These are phyloP conservation scores for Paramormyrops kingsleyae DNA, from an alignment of 2,113 vertebrate species.

Conservation along the genomic window DNA sequence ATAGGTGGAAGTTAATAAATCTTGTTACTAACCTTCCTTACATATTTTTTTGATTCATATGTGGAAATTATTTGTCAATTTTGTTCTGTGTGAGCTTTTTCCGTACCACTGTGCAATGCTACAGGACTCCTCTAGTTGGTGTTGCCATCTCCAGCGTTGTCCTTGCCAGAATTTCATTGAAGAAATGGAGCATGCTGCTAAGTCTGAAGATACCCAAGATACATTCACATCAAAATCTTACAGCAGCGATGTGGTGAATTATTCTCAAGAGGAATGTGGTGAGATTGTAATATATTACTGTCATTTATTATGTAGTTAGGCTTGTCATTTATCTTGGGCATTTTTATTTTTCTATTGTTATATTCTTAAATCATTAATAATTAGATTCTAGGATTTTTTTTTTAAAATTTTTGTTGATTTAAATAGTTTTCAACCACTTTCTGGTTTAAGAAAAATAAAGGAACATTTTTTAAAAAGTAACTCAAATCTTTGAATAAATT, in stretches of 20 bases:
- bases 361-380: neutral
- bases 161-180: slow-evolving; percentile 64
- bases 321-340: neutral
- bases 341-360: neutral
- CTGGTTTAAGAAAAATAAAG: neutral
- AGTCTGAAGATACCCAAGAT: slow-evolving; percentile 56
- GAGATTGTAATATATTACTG: slow-evolving; percentile 48
- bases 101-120: slow-evolving; percentile 50
- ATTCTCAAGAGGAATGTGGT: slow-evolving; percentile 47
- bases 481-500: neutral
- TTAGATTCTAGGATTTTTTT: neutral
- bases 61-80: neutral
- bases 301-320: neutral
- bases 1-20: neutral
- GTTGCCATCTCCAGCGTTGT: slow-evolving; percentile 56
- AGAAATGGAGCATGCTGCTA: slow-evolving; percentile 65
- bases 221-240: slow-evolving; percentile 59
- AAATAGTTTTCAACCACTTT: neutral
- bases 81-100: slow-evolving; percentile 29
- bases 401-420: neutral
- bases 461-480: neutral
- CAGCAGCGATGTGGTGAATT: slow-evolving; percentile 50
- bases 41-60: neutral
- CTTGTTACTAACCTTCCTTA: neutral
- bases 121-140: slow-evolving; percentile 51